Conservation (phyloP, 2,797 vertebrate species). For the Sebastes baramenuke region DNA sequence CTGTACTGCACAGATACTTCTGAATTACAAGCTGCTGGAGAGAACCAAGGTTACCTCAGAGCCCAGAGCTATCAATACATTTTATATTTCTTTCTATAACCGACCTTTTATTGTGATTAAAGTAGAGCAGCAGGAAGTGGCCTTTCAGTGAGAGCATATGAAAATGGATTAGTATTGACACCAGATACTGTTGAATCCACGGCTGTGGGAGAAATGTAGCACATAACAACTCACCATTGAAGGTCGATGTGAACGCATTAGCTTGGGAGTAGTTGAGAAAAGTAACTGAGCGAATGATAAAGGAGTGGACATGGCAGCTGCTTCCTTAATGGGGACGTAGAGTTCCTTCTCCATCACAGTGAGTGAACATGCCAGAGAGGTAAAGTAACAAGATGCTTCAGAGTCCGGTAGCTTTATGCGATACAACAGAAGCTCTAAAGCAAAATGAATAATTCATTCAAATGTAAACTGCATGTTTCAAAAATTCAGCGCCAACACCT, state of each 20-base stretch:
- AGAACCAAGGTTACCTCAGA: not conserved
- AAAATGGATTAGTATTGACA: constrained; percentile 36
- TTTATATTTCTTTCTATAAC: constrained; percentile 8
- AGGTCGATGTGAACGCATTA: constrained; percentile 7
- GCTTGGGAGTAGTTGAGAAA: not conserved
- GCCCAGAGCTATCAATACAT: not conserved
- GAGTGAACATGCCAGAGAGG: not conserved
- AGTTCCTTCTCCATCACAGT: not conserved
- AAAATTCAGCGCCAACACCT: not conserved
- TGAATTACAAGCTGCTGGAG: not conserved
- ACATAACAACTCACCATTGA: not conserved
- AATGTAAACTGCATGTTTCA: constrained; percentile 4
- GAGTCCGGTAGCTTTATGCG: not conserved
- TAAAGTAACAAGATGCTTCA: not conserved
- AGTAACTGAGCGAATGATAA: constrained; percentile 9
- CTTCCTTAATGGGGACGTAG: not conserved
- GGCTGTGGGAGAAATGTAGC: constrained; percentile 4
- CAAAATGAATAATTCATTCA: constrained; percentile 1
- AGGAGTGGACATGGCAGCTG: not conserved
- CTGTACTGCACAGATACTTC: not conserved
- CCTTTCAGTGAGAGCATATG: constrained; percentile 17
- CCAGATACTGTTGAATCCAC: not conserved
- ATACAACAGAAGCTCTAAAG: not conserved
- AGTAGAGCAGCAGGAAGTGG: constrained; percentile 25
- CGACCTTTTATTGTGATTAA: constrained; percentile 28